Percentiles rank a stretch among this genome's conserved stretches.
Evolutionary conservation across 2,797 vertebrate genomes (phyloP).

Genomic region (Helarctos malayanus): DNA sequence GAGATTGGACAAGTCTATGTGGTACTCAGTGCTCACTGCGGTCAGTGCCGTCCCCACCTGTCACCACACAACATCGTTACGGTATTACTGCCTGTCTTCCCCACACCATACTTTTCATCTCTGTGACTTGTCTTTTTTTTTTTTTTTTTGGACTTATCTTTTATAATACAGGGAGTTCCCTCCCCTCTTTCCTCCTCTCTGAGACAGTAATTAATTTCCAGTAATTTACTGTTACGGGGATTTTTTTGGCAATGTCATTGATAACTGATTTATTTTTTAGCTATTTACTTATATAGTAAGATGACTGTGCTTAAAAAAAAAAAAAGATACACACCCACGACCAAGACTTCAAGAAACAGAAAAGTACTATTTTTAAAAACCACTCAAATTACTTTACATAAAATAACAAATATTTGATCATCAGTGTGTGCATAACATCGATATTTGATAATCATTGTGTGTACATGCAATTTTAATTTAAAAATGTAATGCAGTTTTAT

Average conservation of each 20-base stretch:
- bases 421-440: background rate
- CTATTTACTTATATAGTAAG: background rate
- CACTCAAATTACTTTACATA: background rate
- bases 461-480: background rate
- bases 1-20: background rate
- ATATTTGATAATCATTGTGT: background rate
- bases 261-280: background rate
- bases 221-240: no score
- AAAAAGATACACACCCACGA: background rate
- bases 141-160: background rate
- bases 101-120: background rate
- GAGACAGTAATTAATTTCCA: background rate
- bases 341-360: background rate
- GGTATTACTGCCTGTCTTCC: background rate
- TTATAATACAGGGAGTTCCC: rapidly evolving
- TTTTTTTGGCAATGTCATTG: background rate
- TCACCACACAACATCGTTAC: background rate
- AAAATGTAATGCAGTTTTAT: background rate
- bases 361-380: background rate
- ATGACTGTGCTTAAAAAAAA: background rate
- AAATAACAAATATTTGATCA: background rate
- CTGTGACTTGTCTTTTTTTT: background rate
- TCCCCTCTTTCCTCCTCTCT: background rate
- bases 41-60: background rate
- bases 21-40: background rate